Evolutionary conservation across 2,888 invertebrate genomes (phyloP), one percentile per base, ranked within the genome.

Genomic region (Imbricaverruca yamaguchii): DNA sequence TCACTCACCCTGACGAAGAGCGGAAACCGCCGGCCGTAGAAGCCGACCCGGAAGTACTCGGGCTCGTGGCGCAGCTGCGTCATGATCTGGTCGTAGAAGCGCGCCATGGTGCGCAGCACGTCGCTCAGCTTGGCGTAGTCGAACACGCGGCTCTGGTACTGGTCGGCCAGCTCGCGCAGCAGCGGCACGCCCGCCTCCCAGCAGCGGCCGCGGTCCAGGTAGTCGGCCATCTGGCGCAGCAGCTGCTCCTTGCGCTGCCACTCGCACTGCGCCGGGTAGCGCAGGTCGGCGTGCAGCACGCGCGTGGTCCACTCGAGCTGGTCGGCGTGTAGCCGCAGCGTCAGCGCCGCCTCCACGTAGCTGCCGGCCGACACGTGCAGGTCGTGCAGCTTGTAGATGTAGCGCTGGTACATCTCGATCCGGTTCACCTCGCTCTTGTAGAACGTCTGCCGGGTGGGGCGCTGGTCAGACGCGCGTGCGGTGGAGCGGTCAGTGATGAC

Each of bases 171-270:
- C 86, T 97, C 96, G 86, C 97, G 96, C 84, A 96, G 93, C 67
- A 98, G 87, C 0, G 96, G 96, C 63, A 97, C 92, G 0, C 96
- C 97, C 88, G 96, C 95, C 86, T 98, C 98, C 97, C 97, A 98
- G 85, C 93, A 93, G 90, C 97, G 96, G 85, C 97, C 97, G 84
- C 93, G 92, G 86, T 97, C 97, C 86, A 97, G 96, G 87, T 96
- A 96, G 85, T 93, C 92, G 81, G 97, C 91, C 80, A 97, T 96
- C 89, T 94, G 79, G 55, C 11, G 1, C 13, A 79, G 56, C 0
- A 97, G 89, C 74, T 92, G 84, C 87, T 97, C 96, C 87, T 97
- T 97, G 23, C 96, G 91, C 87, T 95, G 93, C 91, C 95, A 95
- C 87, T 97, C 96, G 0, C 92, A 91, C 84, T 93, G 92, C 9